Percentiles rank a stretch among this genome's conserved stretches.
Evolutionary conservation across 2,797 vertebrate genomes (phyloP).

Genomic region (Taeniopygia guttata): DNA sequence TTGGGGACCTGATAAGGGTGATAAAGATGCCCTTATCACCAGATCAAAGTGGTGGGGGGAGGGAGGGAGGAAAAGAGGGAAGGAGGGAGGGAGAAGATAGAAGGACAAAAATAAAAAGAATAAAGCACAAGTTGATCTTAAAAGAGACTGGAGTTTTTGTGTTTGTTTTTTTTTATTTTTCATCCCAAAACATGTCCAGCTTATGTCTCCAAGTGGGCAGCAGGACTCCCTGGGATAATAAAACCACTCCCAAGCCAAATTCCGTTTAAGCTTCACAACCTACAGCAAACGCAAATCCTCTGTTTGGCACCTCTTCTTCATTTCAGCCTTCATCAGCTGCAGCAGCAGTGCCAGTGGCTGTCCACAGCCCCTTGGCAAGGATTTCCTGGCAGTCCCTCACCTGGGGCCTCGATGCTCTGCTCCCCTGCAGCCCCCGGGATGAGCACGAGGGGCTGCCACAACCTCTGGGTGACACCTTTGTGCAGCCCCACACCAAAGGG

Average conservation of each 20-base stretch:
- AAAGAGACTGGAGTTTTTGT: background rate
- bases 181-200: background rate
- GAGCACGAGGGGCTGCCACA: accelerated
- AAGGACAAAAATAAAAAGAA: background rate
- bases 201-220: background rate
- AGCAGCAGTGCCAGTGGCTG: background rate
- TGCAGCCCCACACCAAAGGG: background rate
- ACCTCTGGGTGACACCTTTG: background rate
- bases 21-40: constrained; percentile 11
- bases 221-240: background rate
- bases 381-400: background rate
- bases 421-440: background rate
- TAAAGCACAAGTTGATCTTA: background rate
- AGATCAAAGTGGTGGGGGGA: constrained; percentile 31
- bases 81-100: background rate
- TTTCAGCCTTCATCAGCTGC: constrained; percentile 32
- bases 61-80: background rate
- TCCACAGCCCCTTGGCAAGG: background rate
- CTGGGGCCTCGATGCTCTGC: background rate
- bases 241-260: background rate
- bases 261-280: background rate
- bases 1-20: constrained; percentile 34
- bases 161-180: background rate
- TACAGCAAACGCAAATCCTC: background rate
- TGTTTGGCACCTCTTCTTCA: constrained; percentile 14